Conservation (phyloP, 2,113 vertebrate species). For the Corythoichthys intestinalis region DNA sequence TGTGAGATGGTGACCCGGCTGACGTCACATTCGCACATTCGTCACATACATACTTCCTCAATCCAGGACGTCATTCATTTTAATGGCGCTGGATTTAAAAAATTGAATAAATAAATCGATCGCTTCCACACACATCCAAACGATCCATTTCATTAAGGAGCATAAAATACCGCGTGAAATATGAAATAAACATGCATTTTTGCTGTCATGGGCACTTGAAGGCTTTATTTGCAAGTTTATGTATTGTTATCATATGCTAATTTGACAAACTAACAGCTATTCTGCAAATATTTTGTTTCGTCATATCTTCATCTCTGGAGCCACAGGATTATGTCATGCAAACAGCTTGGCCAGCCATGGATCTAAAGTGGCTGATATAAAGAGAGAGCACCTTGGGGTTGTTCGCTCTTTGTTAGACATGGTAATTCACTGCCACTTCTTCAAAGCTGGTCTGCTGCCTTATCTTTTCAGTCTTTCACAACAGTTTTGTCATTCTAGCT, state of each 20-base stretch:
- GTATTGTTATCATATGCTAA: background rate
- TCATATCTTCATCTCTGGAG: conserved; percentile 14
- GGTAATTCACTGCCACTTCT: conserved; percentile 34
- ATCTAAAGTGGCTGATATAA: conserved; percentile 6
- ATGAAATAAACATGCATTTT: too few species aligned
- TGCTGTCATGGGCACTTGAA: background rate
- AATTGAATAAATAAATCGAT: too few species aligned
- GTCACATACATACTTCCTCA: too few species aligned
- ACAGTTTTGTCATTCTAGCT: conserved; percentile 33
- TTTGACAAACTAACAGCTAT: conserved; percentile 14
- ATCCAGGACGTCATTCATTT: too few species aligned
- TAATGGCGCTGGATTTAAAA: too few species aligned
- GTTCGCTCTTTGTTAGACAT: conserved; percentile 44
- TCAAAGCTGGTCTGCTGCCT: conserved; percentile 22
- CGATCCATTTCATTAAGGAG: too few species aligned
- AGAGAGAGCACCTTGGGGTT: conserved; percentile 30
- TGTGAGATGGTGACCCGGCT: too few species aligned
- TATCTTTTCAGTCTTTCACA: conserved; percentile 8
- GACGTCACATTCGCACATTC: too few species aligned
- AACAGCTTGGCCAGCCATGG: conserved; percentile 23
- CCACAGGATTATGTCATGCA: conserved; percentile 25
- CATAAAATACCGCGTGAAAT: too few species aligned
- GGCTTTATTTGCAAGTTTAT: background rate
- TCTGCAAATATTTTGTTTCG: conserved; percentile 13
- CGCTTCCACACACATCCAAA: too few species aligned